phyloP scores from a whole-genome alignment of 2,888 invertebrate genomes.

The Eumerus sabulonum region DNA sequence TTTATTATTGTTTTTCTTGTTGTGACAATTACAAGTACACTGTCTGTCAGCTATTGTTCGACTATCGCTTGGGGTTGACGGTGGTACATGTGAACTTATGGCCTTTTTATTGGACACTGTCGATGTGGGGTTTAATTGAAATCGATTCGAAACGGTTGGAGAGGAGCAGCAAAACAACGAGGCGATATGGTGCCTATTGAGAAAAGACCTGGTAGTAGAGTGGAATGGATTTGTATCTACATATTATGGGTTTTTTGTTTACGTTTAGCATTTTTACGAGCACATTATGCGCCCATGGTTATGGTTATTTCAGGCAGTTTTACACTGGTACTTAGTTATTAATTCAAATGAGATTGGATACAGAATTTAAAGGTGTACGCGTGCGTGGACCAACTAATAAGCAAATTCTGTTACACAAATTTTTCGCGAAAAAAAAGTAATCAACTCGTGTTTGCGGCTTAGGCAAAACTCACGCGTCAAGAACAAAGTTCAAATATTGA shows the following conservation, averaged over 20 bases:
- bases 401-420: too few species aligned
- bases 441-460: too few species aligned
- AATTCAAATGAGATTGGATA: not conserved
- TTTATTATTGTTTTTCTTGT: constrained; percentile 45
- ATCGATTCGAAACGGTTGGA: constrained; percentile 32
- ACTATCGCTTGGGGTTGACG: constrained; percentile 4
- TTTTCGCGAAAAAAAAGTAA: too few species aligned
- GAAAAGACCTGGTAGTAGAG: too few species aligned
- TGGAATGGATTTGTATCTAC: too few species aligned
- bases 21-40: constrained; percentile 35
- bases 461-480: too few species aligned
- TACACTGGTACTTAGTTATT: constrained; percentile 21
- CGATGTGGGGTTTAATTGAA: constrained; percentile 58
- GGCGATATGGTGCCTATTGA: too few species aligned
- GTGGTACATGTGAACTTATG: constrained; percentile 47
- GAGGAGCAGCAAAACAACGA: not conserved
- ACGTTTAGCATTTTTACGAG: constrained; percentile 9
- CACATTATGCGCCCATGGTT: constrained; percentile 16
- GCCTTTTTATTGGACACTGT: constrained; percentile 53
- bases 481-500: too few species aligned
- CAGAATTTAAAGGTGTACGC: not conserved
- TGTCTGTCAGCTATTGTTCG: constrained; percentile 18
- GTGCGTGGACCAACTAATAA: too few species aligned
- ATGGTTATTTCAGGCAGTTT: constrained; percentile 7
- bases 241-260: not conserved